A percentile compares a stretch with the other conserved stretches of the same genome.
Evolutionary conservation across 2,113 vertebrate genomes (phyloP).

Genomic region (Mormoops blainvillei): DNA sequence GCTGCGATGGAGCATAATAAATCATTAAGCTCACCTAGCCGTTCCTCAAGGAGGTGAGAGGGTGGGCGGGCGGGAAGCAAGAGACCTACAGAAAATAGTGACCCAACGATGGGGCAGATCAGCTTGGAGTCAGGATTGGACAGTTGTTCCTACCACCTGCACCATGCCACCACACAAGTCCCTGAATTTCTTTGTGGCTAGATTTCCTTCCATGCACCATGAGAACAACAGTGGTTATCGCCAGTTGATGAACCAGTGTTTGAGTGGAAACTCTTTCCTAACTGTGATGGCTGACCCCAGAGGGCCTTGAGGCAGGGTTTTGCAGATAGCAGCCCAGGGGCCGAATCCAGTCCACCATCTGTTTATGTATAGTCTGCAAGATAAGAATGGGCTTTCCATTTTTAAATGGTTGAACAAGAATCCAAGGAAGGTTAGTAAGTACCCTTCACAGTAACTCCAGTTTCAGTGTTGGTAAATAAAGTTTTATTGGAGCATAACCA

Average conservation of each 20-base stretch:
- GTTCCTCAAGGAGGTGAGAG: not conserved
- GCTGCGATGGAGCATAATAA: not conserved
- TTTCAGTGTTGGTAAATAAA: not conserved
- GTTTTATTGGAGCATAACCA: not conserved
- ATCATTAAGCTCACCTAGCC: not conserved
- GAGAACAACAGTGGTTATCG: not conserved
- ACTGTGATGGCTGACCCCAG: not conserved
- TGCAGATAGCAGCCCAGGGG: not conserved
- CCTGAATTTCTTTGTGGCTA: not conserved
- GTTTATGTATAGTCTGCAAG: not conserved
- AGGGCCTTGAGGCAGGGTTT: not conserved
- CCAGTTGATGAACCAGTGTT: not conserved
- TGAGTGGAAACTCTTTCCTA: not conserved
- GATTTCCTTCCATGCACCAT: not conserved
- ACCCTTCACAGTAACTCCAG: not conserved
- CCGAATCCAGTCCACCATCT: not conserved
- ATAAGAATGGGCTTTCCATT: not conserved
- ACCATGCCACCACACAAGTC: not conserved
- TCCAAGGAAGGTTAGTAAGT: not conserved
- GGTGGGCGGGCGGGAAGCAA: not conserved
- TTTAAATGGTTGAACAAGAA: not conserved
- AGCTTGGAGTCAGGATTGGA: not conserved
- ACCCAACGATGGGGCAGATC: not conserved
- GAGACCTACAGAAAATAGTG: not conserved
- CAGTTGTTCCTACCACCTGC: not conserved